Evolutionary conservation across 2,113 vertebrate genomes (phyloP).

Genomic region (Sebastes schlegelii): DNA sequence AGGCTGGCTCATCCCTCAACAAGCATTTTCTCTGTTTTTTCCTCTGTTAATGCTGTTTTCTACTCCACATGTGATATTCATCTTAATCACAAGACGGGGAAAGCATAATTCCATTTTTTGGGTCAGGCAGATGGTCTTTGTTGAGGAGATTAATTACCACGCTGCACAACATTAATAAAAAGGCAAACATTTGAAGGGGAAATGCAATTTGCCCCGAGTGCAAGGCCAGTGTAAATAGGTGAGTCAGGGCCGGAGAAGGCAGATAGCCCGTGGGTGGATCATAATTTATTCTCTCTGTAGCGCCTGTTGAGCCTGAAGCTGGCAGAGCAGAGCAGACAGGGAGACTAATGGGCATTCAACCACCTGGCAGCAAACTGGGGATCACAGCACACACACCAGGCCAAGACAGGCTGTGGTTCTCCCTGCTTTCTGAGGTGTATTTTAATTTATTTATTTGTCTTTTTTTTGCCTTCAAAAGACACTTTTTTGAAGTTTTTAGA

Average conservation of each 20-base stretch:
- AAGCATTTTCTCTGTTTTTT: conserved; percentile 49
- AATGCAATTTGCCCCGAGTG: conserved; percentile 75
- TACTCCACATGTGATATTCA: conserved; percentile 66
- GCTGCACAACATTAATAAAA: conserved; percentile 82
- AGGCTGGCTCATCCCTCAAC: conserved; percentile 52
- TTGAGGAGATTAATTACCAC: conserved; percentile 82
- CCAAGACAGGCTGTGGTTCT: conserved; percentile 26
- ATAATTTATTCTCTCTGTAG: conserved; percentile 71
- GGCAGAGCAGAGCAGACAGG: conserved; percentile 65
- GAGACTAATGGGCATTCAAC: conserved; percentile 74
- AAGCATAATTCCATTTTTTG: conserved; percentile 77
- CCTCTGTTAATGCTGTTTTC: conserved; percentile 54
- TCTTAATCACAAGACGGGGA: conserved; percentile 77
- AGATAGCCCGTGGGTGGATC: conserved; percentile 69
- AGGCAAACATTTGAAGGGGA: conserved; percentile 82
- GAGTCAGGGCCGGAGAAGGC: conserved; percentile 66
- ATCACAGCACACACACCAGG: conserved; percentile 21
- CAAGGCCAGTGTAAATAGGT: conserved; percentile 72
- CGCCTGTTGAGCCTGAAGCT: conserved; percentile 70
- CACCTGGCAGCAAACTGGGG: conserved; percentile 64
- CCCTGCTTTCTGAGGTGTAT: background rate
- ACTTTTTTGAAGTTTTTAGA: conserved; percentile 30
- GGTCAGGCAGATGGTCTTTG: conserved; percentile 86
- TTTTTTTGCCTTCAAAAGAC: background rate
- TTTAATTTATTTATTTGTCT: conserved; percentile 7